A percentile compares a stretch with the other conserved stretches of the same genome.
Conservation (phyloP, 2,888 invertebrate genomes). For the Acholoe squamosa region DNA sequence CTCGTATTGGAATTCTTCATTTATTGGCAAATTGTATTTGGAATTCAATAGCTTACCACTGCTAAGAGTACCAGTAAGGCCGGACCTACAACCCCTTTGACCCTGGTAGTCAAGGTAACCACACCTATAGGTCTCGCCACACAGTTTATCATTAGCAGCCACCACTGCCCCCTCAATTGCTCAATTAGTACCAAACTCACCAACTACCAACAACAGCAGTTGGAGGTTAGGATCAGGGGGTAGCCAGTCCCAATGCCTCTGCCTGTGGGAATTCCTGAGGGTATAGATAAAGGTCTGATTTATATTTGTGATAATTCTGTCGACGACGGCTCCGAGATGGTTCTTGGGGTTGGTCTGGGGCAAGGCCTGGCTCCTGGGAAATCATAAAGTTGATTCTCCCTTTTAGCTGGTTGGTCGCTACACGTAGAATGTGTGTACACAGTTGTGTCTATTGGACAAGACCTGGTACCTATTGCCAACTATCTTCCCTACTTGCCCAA, state of each 20-base stretch:
- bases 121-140: slow-evolving; percentile 4
- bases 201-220: background rate
- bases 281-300: slow-evolving; percentile 4
- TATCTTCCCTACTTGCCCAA: no score
- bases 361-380: background rate
- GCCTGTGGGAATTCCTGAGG: slow-evolving; percentile 12
- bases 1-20: no score
- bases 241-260: background rate
- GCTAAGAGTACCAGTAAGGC: no score
- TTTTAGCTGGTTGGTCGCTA: background rate
- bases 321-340: background rate
- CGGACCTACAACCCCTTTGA: background rate
- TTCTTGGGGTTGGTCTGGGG: background rate
- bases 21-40: no score
- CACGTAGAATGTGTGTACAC: no score
- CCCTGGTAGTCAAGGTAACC: slow-evolving; percentile 36
- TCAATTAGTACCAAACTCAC: slow-evolving; percentile 20
- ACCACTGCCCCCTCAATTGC: slow-evolving; percentile 15
- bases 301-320: slow-evolving; percentile 17
- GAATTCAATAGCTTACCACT: no score
- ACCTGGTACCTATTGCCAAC: no score
- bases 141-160: slow-evolving; percentile 15
- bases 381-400: background rate
- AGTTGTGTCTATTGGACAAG: no score
- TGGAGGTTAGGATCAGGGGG: background rate